Percentiles rank a stretch among this genome's conserved stretches.
phyloP scores from a whole-genome alignment of 2,113 vertebrate species.

The Pachyramphus minor region DNA sequence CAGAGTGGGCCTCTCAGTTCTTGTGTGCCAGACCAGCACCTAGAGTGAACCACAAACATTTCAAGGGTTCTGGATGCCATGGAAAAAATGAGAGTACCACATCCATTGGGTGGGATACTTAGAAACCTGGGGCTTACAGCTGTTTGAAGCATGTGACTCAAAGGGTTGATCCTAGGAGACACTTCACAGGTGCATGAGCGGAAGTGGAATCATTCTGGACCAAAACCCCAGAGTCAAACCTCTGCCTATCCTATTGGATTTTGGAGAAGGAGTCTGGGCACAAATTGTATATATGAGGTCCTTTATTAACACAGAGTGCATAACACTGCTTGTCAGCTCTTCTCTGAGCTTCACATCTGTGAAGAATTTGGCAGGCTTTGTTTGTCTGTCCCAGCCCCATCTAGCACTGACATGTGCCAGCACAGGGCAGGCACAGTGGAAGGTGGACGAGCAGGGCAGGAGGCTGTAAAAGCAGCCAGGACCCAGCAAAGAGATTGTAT shows the following conservation, averaged over 20 bases:
- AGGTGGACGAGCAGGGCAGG: not conserved
- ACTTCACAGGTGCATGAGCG: not conserved
- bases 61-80: not conserved
- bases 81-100: not conserved
- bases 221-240: not conserved
- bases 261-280: not conserved
- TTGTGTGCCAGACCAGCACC: slow-evolving; percentile 90
- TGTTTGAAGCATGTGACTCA: not conserved
- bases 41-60: slow-evolving; percentile 49
- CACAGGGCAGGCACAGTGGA: not conserved
- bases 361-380: not conserved
- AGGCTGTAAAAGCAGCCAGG: not conserved
- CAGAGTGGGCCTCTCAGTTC: slow-evolving; percentile 83
- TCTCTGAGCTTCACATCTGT: not conserved
- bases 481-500: not conserved
- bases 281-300: not conserved
- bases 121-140: not conserved
- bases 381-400: not conserved
- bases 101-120: not conserved
- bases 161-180: not conserved
- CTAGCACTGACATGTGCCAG: not conserved
- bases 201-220: not conserved
- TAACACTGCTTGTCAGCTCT: not conserved
- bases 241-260: not conserved
- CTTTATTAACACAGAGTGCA: not conserved